phyloP scores from a whole-genome alignment of 2,113 vertebrate genomes.

The western clawed frog (Xenopus tropicalis) region DNA sequence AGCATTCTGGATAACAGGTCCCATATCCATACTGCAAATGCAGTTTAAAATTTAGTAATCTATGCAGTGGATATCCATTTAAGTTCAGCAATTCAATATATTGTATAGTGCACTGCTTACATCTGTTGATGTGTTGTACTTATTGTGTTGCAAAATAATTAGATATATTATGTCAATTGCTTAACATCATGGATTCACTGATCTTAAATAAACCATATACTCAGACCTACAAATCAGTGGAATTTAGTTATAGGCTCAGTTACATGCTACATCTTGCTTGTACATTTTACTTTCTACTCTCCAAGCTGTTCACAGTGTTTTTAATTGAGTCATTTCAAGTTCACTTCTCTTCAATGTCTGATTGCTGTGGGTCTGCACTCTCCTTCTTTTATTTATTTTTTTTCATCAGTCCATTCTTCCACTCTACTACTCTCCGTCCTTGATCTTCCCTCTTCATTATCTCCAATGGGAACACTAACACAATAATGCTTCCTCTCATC shows the following conservation, averaged over 20 bases:
- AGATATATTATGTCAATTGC: too few species aligned
- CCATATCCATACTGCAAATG: too few species aligned
- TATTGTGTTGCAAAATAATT: too few species aligned
- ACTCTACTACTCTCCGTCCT: constrained; percentile 19
- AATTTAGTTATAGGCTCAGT: not conserved
- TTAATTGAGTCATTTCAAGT: constrained; percentile 28
- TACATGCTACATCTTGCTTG: not conserved
- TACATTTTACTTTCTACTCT: constrained; percentile 1
- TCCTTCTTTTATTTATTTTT: not conserved
- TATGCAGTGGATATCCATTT: too few species aligned
- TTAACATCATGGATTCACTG: not conserved
- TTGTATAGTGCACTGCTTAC: too few species aligned
- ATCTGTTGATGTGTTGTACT: too few species aligned
- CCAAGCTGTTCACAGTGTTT: constrained; percentile 16
- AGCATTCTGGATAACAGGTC: too few species aligned
- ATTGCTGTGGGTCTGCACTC: constrained; percentile 12
- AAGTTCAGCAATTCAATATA: too few species aligned
- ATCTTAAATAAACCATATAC: not conserved
- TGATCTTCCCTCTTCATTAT: constrained; percentile 13
- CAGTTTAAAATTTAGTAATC: too few species aligned
- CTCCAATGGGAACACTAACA: constrained; percentile 8
- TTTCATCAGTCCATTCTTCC: constrained; percentile 5
- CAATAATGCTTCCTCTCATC: not conserved
- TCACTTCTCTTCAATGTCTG: constrained; percentile 27
- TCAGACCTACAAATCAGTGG: too few species aligned